phyloP scores from a whole-genome alignment of 2,888 invertebrate genomes.

The Pristionchus exspectatus region DNA sequence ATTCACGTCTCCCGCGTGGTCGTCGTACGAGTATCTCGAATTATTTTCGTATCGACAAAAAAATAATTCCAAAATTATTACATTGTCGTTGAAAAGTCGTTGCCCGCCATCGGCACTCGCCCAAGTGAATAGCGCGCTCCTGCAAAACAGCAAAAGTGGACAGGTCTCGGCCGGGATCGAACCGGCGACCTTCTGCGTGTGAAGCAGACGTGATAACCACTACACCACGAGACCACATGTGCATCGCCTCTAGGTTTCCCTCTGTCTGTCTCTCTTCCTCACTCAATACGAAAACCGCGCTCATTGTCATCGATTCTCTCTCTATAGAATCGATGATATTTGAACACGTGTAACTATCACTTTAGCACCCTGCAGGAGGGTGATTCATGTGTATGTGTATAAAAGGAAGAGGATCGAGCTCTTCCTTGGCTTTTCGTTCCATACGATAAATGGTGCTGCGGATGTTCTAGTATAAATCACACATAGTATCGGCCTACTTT shows the following conservation, averaged over 20 bases:
- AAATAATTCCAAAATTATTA: too few species aligned
- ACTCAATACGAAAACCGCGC: too few species aligned
- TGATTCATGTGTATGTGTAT: too few species aligned
- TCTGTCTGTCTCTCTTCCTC: too few species aligned
- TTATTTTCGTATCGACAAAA: background rate
- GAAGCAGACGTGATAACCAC: slow-evolving; percentile 63
- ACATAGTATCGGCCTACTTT: too few species aligned
- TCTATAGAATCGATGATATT: too few species aligned
- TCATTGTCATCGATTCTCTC: background rate
- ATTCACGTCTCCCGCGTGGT: slow-evolving; percentile 82
- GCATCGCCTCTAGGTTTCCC: background rate
- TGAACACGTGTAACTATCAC: too few species aligned
- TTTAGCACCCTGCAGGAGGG: too few species aligned
- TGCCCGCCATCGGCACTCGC: slow-evolving; percentile 89
- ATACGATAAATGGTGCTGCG: too few species aligned
- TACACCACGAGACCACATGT: slow-evolving; percentile 57
- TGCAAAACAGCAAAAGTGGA: slow-evolving; percentile 62
- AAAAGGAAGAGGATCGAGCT: too few species aligned
- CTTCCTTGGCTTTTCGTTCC: too few species aligned
- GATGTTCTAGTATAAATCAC: too few species aligned
- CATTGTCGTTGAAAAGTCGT: slow-evolving; percentile 89
- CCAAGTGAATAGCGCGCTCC: slow-evolving; percentile 89
- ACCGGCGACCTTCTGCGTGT: slow-evolving; percentile 63
- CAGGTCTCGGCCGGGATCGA: slow-evolving; percentile 57
- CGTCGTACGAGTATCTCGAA: slow-evolving; percentile 86